Evolutionary conservation across 2,888 invertebrate species (phyloP).

Genomic region (Oegoconia quadripuncta): DNA sequence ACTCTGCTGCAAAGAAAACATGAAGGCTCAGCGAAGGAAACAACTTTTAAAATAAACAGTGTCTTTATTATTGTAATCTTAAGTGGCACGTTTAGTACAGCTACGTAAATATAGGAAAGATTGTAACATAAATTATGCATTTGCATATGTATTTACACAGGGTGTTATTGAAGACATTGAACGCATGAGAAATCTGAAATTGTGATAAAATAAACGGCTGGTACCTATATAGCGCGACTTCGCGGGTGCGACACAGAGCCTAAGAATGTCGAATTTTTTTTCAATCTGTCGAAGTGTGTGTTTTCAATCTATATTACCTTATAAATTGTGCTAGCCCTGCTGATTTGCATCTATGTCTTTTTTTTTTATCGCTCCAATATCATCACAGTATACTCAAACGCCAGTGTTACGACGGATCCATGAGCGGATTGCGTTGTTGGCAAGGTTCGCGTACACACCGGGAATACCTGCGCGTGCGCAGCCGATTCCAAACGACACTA

Average conservation of each 20-base stretch:
- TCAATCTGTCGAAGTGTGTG: background rate
- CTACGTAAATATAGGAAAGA: background rate
- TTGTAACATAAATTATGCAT: background rate
- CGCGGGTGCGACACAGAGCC: no score
- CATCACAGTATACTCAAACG: slow-evolving; percentile 10
- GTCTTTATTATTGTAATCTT: slow-evolving; percentile 11
- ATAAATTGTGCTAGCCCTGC: no score
- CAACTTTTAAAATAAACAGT: slow-evolving; percentile 10
- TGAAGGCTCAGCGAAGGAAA: slow-evolving; percentile 2
- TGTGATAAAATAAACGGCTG: no score
- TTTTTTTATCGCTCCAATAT: background rate
- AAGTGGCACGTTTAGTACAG: background rate
- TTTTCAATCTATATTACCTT: no score
- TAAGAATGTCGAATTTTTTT: background rate
- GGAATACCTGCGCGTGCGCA: slow-evolving; percentile 37
- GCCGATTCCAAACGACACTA: slow-evolving; percentile 40
- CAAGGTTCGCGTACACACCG: slow-evolving; percentile 39
- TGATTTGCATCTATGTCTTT: background rate
- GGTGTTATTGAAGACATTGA: no score
- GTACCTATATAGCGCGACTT: no score
- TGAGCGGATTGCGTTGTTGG: slow-evolving; percentile 20
- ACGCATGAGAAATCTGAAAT: no score
- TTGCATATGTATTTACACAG: background rate
- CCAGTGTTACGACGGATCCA: slow-evolving; percentile 25
- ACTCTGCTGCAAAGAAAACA: slow-evolving; percentile 5